Base-by-base conservation (phyloP, 2,797 vertebrate species). In the Lutjanus argentimaculatus region DNA sequence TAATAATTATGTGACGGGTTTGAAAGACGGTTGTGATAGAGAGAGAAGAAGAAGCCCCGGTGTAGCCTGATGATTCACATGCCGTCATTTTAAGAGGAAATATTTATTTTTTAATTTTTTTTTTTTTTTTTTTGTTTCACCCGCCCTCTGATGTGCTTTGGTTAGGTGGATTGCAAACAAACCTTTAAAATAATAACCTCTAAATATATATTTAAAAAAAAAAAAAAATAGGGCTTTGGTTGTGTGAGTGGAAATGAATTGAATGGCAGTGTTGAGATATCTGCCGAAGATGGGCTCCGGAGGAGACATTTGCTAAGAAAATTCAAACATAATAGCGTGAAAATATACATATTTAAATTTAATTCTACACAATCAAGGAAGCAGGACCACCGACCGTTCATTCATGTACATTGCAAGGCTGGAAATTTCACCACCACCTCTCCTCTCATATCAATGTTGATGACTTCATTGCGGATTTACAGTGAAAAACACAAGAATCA, bases 391-490 rank as follows among this genome's bases (percentile, higher is more conserved):
- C 66, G 75, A 87, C 80, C 30, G 75, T 69, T 73, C 91, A 75
- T 92, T 85, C 84, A 86, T 90, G 90, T 88, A 75, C 85, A 74
- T 71, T 53, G 68, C 79, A 72, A 81, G 78, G 79, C 89, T 82
- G 89, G 86, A 80, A 69, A 83, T 77, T 80, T 89, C 87, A 79
- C 81, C 78, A 89, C 85, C 85, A 83, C 71, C 71, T 36, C 4
- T 36, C 30, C 30, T 64, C 88, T 85, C 81, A 21, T 56, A 82
- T 89, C 82, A 83, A 53, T 82, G 86, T 93, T 85, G 91, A 93
- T 93, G 93, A 95, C 92, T 95, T 94, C 93, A 93, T 93, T 93
- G 92, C 89, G 91, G 92, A 94, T 93, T 93, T 93, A 91, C 92
- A 93, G 92, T 90, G 82, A 91, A 93, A 91, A 91, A 91, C 85